Evolutionary conservation across 2,888 invertebrate species (phyloP), one percentile per base, ranked within the genome.

Genomic region (Parnassius orleans): DNA sequence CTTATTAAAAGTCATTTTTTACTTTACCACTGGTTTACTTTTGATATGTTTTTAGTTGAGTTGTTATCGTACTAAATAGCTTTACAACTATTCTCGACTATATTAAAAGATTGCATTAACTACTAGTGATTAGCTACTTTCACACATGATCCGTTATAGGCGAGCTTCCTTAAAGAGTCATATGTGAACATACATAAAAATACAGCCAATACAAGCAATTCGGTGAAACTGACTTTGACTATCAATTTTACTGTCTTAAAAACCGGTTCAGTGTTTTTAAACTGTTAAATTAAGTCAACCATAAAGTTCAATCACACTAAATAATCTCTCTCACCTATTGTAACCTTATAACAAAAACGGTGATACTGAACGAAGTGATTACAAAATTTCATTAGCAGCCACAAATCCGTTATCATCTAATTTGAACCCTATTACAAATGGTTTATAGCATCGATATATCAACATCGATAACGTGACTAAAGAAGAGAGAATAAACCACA

Each of bases 261-360:
- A 14, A 59, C 33, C 10, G 14, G 46, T 59, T 46, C 9, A 33
- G 15, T 48, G 9, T 15, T 12, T 33, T 2, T 15, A 33, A 47
- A 15, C 65, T 69, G 70, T 76, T 73, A 76, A 76, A 81, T 72
- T 66, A 77, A 83, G 68, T 80, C 83, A 80, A 81, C 80, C 84
- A 75, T 80, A 80, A 79, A 84, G 81, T 84, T 86, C 83, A 84
- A 80, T 81, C 74, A 81, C 80, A 78, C 78, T 79, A 70, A 68
- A 69, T 71, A 74, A 72, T 71, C 70, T 67, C 58, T 54, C 67
- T 64, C 65, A 70, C 69, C 72, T 73, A 72, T 73, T 71, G 74
- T 79, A 84, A 81, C 81, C 79, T 77, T 71, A 75, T 69, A 77
- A 79, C 72, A 78, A 79, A 79, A 81, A 78, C 67, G 72, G 69